phyloP scores from a whole-genome alignment of 2,113 vertebrate genomes.

The Scomber colias region DNA sequence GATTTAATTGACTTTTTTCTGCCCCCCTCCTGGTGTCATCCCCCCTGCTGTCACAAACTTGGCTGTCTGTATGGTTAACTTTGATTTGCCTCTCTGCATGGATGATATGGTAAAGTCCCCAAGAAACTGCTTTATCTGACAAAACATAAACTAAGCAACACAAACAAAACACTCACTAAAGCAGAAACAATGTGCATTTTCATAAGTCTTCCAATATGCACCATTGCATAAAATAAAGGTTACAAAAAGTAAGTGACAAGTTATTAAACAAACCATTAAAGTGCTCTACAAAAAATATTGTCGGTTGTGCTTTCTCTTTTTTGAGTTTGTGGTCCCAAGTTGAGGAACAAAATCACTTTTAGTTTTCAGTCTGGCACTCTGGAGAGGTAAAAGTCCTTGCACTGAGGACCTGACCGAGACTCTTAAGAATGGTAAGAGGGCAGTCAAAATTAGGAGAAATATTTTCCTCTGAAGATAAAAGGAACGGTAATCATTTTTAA shows the following conservation, averaged over 20 bases:
- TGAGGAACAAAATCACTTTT: too few species aligned
- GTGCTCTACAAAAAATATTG: too few species aligned
- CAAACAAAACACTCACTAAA: conserved; percentile 11
- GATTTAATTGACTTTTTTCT: conserved; percentile 73
- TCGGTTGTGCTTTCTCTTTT: too few species aligned
- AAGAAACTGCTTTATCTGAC: conserved; percentile 43
- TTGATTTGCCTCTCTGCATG: conserved; percentile 64
- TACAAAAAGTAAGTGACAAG: too few species aligned
- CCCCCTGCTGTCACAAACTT: conserved; percentile 60
- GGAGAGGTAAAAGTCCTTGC: too few species aligned
- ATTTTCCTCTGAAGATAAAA: too few species aligned
- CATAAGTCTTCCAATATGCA: background rate
- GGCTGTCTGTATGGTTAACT: conserved; percentile 64
- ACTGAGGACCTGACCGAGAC: too few species aligned
- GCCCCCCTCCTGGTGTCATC: conserved; percentile 43
- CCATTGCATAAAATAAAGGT: background rate
- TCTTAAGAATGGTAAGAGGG: too few species aligned
- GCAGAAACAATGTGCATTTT: background rate
- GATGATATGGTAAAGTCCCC: conserved; percentile 53
- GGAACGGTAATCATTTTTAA: too few species aligned
- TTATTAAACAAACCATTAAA: background rate
- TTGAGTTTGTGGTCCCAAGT: too few species aligned
- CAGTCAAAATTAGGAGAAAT: too few species aligned
- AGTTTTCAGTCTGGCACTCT: too few species aligned
- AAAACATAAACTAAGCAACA: conserved; percentile 14